Conservation (phyloP, 2,113 vertebrate species). For the Oreocharis arfaki region DNA sequence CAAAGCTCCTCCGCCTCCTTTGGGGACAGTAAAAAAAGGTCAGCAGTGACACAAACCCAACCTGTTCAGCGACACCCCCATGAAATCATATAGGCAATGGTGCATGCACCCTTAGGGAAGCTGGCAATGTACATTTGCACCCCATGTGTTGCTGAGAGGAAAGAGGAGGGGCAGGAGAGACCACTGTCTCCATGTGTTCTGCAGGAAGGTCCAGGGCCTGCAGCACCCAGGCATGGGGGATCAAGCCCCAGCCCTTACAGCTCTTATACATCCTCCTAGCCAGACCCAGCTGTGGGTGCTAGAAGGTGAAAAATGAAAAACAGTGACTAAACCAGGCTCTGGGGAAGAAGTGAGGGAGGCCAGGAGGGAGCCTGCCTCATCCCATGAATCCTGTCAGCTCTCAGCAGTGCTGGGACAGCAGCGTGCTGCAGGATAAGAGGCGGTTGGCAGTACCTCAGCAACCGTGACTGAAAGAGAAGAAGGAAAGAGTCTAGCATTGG, state of each 20-base stretch:
- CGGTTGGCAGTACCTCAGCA: background rate
- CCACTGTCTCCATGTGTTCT: background rate
- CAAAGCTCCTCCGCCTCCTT: slow-evolving; percentile 87
- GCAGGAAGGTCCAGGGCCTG: accelerated
- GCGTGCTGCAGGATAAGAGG: background rate
- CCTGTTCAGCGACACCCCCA: background rate
- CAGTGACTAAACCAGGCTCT: background rate
- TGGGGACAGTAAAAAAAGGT: background rate
- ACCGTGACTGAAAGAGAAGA: background rate
- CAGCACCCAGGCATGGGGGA: background rate
- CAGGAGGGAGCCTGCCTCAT: accelerated
- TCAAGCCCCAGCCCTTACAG: background rate
- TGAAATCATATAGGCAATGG: accelerated
- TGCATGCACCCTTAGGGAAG: background rate
- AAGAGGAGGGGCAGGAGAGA: background rate
- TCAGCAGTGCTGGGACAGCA: background rate
- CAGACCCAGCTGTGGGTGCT: background rate
- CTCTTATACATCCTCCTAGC: accelerated
- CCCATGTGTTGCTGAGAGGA: background rate
- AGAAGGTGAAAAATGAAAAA: background rate
- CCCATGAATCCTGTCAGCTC: background rate
- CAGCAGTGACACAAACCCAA: background rate
- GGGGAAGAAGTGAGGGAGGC: background rate
- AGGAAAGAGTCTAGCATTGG: background rate
- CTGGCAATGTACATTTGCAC: background rate